Evolutionary conservation across 1,140 invertebrate genomes (phyloP).

Genomic region (Mizuhopecten yessoensis): DNA sequence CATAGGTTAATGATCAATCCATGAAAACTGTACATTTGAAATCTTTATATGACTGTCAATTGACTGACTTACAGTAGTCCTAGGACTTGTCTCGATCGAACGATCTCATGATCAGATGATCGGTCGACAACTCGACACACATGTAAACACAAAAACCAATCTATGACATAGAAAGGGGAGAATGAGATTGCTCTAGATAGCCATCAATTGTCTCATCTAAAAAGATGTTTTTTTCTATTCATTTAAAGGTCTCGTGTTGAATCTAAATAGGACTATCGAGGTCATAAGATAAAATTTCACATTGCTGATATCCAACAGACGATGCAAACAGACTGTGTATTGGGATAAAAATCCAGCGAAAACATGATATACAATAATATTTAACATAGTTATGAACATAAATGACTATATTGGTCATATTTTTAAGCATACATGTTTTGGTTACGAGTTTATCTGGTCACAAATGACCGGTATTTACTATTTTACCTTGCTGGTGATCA

Average conservation of each 20-base stretch:
- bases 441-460: background rate
- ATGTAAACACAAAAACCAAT: background rate
- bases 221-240: background rate
- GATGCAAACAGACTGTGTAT: slow-evolving; percentile 30
- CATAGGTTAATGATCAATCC: background rate
- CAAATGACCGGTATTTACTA: slow-evolving; percentile 34
- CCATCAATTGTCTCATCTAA: background rate
- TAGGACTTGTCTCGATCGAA: background rate
- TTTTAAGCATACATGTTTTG: background rate
- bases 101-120: background rate
- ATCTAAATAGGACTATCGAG: slow-evolving; percentile 24
- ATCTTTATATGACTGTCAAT: background rate
- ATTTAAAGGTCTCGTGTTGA: slow-evolving; percentile 10
- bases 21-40: background rate
- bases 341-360: background rate
- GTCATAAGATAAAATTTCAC: slow-evolving; percentile 39
- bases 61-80: background rate
- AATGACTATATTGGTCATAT: background rate
- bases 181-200: background rate
- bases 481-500: slow-evolving; percentile 38
- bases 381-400: background rate
- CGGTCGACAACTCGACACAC: background rate
- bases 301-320: slow-evolving; percentile 28
- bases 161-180: background rate
- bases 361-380: background rate